phyloP scores from a whole-genome alignment of 64 coral and sea anemone genomes.

The Porites lutea region DNA sequence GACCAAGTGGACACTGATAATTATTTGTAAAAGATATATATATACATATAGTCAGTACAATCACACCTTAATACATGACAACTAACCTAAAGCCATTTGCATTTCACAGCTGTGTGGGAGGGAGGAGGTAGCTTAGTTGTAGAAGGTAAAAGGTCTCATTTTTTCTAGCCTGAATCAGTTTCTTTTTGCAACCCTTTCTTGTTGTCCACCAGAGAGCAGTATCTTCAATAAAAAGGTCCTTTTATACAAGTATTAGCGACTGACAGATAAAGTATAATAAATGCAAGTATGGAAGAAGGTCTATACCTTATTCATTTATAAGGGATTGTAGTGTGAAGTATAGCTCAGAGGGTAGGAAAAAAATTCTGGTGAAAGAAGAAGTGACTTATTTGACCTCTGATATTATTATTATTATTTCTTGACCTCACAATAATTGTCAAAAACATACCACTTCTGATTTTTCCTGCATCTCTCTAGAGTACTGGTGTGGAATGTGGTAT shows the following conservation, averaged over 20 bases:
- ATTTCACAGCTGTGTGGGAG: slow-evolving; percentile 12
- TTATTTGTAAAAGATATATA: too few relatives aligned
- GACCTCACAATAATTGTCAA: background rate
- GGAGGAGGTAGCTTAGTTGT: too few relatives aligned
- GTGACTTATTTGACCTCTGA: slow-evolving; percentile 1
- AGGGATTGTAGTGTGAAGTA: slow-evolving; percentile 12
- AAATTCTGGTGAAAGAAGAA: background rate
- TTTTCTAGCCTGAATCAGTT: slow-evolving; percentile 13
- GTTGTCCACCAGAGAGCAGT: slow-evolving; percentile 7
- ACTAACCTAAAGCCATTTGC: background rate
- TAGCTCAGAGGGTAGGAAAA: slow-evolving; percentile 3
- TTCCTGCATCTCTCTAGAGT: slow-evolving; percentile 52
- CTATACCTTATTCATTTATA: slow-evolving; percentile 1
- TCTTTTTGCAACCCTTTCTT: slow-evolving; percentile 6
- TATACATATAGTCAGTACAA: slow-evolving; percentile 14
- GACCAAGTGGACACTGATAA: slow-evolving; percentile 38
- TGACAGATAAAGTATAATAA: slow-evolving; percentile 10
- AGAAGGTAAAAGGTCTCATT: too few relatives aligned
- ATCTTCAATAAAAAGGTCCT: background rate
- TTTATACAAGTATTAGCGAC: slow-evolving; percentile 4
- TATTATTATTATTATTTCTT: background rate
- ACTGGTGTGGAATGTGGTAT: slow-evolving; percentile 46
- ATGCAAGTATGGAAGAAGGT: slow-evolving; percentile 4
- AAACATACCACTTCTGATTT: slow-evolving; percentile 72
- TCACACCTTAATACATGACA: slow-evolving; percentile 5